These are phyloP conservation scores for Bucorvus abyssinicus DNA, from an alignment of 2,797 vertebrate species.

Conservation along the genomic window DNA sequence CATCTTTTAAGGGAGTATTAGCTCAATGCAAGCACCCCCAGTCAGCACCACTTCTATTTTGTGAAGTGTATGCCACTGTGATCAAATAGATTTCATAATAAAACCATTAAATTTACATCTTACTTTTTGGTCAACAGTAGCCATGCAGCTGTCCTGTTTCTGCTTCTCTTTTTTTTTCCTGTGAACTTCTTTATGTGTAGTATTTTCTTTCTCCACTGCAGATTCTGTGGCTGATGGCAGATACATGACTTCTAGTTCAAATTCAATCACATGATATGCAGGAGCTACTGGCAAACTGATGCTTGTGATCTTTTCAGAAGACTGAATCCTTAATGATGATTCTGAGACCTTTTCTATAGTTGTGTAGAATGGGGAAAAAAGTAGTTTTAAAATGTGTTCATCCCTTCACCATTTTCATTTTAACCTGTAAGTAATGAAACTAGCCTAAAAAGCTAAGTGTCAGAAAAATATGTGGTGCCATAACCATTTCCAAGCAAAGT, in stretches of 20 bases:
- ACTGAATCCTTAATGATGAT: slow-evolving; percentile 83
- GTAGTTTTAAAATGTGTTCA: background rate
- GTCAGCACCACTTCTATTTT: background rate
- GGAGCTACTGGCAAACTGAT: slow-evolving; percentile 87
- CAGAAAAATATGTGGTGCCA: background rate
- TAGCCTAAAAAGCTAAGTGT: background rate
- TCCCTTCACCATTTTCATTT: background rate
- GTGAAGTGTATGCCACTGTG: background rate
- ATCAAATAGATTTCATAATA: background rate
- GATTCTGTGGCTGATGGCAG: slow-evolving; percentile 80
- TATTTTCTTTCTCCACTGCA: slow-evolving; percentile 72
- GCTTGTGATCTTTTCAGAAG: slow-evolving; percentile 94
- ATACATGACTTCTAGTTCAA: slow-evolving; percentile 92
- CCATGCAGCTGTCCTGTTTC: slow-evolving; percentile 81
- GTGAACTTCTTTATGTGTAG: slow-evolving; percentile 81
- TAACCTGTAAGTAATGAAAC: background rate
- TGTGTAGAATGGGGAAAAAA: background rate
- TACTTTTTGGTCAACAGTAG: slow-evolving; percentile 90
- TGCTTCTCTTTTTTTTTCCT: slow-evolving; percentile 81
- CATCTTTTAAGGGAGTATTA: background rate
- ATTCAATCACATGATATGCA: slow-evolving; percentile 91
- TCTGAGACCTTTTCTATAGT: slow-evolving; percentile 82
- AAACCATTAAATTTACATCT: background rate
- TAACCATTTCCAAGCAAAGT: background rate
- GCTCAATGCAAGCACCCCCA: background rate